These are phyloP conservation scores for Zaprionus tsacasi DNA, from an alignment of 1,140 invertebrate species.

Conservation along the genomic window DNA sequence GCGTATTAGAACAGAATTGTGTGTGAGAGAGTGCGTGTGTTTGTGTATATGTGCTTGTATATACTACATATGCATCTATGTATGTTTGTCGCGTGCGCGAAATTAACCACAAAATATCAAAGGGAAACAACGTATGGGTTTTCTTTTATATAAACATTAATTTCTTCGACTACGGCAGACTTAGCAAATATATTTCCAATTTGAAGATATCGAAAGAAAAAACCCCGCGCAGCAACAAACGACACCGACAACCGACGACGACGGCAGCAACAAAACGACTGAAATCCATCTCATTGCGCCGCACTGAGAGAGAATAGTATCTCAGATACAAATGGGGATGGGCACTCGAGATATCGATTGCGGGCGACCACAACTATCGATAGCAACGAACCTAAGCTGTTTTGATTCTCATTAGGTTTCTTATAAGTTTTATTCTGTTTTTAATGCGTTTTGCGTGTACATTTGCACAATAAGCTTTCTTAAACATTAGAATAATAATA, in stretches of 20 bases:
- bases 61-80: constrained; percentile 19
- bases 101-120: constrained; percentile 58
- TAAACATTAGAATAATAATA: constrained; percentile 59
- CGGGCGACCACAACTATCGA: constrained; percentile 24
- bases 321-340: constrained; percentile 57
- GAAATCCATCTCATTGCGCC: constrained; percentile 56
- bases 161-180: constrained; percentile 30
- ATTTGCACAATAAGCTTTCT: constrained; percentile 80
- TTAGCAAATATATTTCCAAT: constrained; percentile 60
- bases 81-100: constrained; percentile 36
- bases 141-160: constrained; percentile 20
- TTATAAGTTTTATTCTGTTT: constrained; percentile 77
- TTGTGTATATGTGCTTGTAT: constrained; percentile 26
- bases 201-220: constrained; percentile 61
- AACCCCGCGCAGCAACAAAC: constrained; percentile 68
- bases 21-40: constrained; percentile 26
- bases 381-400: background rate
- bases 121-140: constrained; percentile 50
- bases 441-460: constrained; percentile 79
- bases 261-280: constrained; percentile 75
- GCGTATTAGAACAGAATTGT: constrained; percentile 34
- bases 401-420: constrained; percentile 25
- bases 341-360: constrained; percentile 37
- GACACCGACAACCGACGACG: constrained; percentile 64
- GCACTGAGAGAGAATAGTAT: constrained; percentile 40